Evolutionary conservation across 35 echinoderm and acorn worm species (phyloP), one percentile per base, ranked within the genome.

Genomic region (Ophiothrix spiculata): DNA sequence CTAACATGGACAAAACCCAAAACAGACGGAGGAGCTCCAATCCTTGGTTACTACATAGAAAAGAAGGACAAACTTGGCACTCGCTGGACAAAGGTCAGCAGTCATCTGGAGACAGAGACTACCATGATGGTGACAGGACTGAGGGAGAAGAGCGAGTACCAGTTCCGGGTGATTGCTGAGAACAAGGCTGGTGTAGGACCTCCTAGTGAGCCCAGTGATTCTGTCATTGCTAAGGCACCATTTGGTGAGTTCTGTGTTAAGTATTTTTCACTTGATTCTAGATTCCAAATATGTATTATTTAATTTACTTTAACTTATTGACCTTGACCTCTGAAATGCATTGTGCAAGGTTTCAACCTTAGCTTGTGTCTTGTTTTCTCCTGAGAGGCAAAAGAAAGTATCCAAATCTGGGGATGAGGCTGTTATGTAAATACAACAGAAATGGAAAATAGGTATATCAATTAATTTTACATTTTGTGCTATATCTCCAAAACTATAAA

Each of bases 161-260:
- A 28, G 38, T 92, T 87, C 83, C 80, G 91, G 76, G 91, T 92
- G 56, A 87, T 82, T 40, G 91, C 91, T 38, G 91, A 92, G 74
- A 92, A 92, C 64, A 92, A 88, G 80, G 91, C 91, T 56, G 91
- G 91, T 23, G 39, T 81, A 45, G 86, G 91, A 39, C 60, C 82
- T 49, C 85, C 80, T 31, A 92, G 91, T 88, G 91, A 92, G 63
- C 85, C 91, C 41, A 88, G 54, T 80, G 32, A 41, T 37, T 33
- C 80, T 28, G 69, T 87, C 36, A 56, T 88, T 37, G 80, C 86
- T 32, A 92, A 92, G 77, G 74, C 73, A 33, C 91, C 91, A 35
- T 92, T 84, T 78, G 91, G 91, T 92, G 84, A 83, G n/a, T n/a
- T n/a, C n/a, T n/a, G n/a, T n/a, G n/a, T 63, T 63, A 15, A 63